A percentile compares a stretch with the other conserved stretches of the same genome.
These are phyloP conservation scores for Knipowitschia caucasica DNA, from an alignment of 2,797 vertebrate genomes.

Conservation along the genomic window DNA sequence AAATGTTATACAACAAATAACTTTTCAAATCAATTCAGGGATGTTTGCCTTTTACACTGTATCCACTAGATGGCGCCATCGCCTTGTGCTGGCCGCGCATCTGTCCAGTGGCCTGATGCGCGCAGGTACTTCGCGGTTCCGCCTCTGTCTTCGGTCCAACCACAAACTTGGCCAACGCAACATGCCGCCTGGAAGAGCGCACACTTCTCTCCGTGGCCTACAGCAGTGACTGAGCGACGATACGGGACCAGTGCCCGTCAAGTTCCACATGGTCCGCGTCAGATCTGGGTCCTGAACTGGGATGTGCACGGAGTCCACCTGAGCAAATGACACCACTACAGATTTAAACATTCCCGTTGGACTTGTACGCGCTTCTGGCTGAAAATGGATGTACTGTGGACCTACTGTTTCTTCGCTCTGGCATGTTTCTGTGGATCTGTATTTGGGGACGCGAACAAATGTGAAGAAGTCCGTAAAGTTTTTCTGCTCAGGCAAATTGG, in stretches of 20 bases:
- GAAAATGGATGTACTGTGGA: slow-evolving; percentile 47
- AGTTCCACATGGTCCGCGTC: slow-evolving; percentile 6
- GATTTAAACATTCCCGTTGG: neutral
- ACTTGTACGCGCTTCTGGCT: neutral
- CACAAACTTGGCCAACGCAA: slow-evolving; percentile 44
- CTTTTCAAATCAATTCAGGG: too few species aligned
- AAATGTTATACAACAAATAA: too few species aligned
- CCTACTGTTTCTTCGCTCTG: slow-evolving; percentile 41
- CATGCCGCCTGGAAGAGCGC: slow-evolving; percentile 29
- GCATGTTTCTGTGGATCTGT: slow-evolving; percentile 34
- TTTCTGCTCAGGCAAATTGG: slow-evolving; percentile 79
- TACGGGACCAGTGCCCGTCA: slow-evolving; percentile 1
- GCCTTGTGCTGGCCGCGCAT: rapidly evolving
- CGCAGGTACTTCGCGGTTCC: slow-evolving; percentile 59
- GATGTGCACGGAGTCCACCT: slow-evolving; percentile 52
- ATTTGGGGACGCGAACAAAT: slow-evolving; percentile 63
- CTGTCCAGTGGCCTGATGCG: neutral
- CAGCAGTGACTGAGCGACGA: slow-evolving; percentile 3
- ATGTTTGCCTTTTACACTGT: too few species aligned
- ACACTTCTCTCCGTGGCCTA: slow-evolving; percentile 36
- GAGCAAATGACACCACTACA: slow-evolving; percentile 14
- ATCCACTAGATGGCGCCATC: slow-evolving; percentile 50
- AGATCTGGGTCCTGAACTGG: slow-evolving; percentile 16
- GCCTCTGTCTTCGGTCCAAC: slow-evolving; percentile 55
- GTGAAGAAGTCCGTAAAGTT: slow-evolving; percentile 84